Conservation (phyloP, 2,113 vertebrate genomes). For the Chrysemys picta region DNA sequence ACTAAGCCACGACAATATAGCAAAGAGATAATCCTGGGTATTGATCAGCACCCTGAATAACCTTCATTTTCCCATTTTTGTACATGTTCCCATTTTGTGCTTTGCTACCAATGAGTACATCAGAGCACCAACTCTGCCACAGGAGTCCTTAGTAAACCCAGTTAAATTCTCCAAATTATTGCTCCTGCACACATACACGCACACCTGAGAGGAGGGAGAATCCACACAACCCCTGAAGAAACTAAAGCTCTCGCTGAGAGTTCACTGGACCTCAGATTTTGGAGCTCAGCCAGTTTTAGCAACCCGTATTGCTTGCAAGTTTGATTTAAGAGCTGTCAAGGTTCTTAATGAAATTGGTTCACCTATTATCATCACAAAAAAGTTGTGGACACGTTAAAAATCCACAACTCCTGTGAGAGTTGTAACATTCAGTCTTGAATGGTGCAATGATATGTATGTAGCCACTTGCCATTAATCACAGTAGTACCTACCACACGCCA, state of each 20-base stretch:
- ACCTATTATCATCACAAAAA: background rate
- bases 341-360: background rate
- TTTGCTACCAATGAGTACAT: background rate
- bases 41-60: background rate
- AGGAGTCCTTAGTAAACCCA: fast-evolving
- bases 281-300: background rate
- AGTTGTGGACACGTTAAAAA: background rate
- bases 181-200: background rate
- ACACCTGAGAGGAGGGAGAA: background rate
- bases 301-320: background rate
- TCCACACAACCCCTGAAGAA: background rate
- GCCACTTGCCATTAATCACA: background rate
- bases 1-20: background rate
- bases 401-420: background rate
- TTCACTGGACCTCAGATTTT: background rate
- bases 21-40: background rate
- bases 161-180: background rate
- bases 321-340: background rate
- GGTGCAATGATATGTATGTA: fast-evolving
- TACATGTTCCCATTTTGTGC: background rate
- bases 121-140: background rate
- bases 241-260: background rate
- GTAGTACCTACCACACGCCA: conserved; percentile 89
- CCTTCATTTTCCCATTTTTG: background rate
- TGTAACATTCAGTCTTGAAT: background rate